phyloP scores from a whole-genome alignment of 2,113 vertebrate species.

The Halichoeres trimaculatus region DNA sequence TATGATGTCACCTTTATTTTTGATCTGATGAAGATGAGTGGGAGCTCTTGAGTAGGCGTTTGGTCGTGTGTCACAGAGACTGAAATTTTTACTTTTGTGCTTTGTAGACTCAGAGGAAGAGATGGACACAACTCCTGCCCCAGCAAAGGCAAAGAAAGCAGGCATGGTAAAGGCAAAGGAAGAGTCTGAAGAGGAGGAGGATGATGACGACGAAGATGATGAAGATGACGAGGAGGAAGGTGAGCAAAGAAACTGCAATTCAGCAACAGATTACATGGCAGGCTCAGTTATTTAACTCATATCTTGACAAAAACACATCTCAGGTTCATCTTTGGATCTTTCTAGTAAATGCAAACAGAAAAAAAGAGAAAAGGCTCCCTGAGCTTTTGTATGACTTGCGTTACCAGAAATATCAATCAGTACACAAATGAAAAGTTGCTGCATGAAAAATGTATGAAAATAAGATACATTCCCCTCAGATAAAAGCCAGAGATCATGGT shows the following conservation, averaged over 20 bases:
- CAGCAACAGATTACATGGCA: no score
- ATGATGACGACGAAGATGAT: slow-evolving; percentile 84
- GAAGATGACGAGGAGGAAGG: slow-evolving; percentile 87
- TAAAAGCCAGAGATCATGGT: no score
- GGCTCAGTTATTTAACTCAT: no score
- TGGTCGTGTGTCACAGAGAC: rapidly evolving
- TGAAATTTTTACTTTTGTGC: background rate
- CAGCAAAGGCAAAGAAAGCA: slow-evolving; percentile 88
- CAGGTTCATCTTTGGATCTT: no score
- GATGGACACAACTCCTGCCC: slow-evolving; percentile 87
- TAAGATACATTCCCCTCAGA: no score
- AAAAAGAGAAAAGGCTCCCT: no score
- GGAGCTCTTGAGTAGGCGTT: background rate
- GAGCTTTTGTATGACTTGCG: no score
- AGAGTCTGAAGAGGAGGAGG: slow-evolving; percentile 85
- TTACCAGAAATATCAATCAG: no score
- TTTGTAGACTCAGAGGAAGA: slow-evolving; percentile 91
- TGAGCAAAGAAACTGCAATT: slow-evolving; percentile 12
- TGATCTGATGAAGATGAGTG: slow-evolving; percentile 78
- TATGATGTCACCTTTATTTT: slow-evolving; percentile 78
- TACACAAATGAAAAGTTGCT: no score
- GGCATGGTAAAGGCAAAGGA: slow-evolving; percentile 88
- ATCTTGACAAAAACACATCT: no score
- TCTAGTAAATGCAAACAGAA: no score
- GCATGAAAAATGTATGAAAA: no score